Conservation (phyloP, 2,888 invertebrate genomes). For the Tetrapedia diversipes region DNA sequence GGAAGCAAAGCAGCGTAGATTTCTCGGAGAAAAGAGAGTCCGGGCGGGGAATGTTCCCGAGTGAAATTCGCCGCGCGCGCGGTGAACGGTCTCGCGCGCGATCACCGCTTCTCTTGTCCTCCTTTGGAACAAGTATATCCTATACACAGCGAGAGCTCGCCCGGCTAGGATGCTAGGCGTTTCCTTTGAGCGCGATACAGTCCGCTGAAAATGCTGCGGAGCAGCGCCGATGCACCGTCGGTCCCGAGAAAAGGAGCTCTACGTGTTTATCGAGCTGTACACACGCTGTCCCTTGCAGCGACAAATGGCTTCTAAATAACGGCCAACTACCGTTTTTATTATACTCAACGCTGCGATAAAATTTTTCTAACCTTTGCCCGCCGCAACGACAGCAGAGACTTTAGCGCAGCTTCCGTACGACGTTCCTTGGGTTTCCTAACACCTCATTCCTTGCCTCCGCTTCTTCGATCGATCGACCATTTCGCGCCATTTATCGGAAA, state of each 20-base stretch:
- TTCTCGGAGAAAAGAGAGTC: slow-evolving; percentile 46
- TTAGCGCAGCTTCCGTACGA: not conserved
- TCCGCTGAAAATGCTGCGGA: slow-evolving; percentile 1
- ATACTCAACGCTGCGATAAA: not conserved
- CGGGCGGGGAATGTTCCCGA: slow-evolving; percentile 16
- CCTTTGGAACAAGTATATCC: slow-evolving; percentile 51
- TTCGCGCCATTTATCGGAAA: slow-evolving; percentile 37
- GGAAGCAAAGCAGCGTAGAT: slow-evolving; percentile 44
- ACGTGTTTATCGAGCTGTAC: not conserved
- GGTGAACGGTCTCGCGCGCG: slow-evolving; percentile 62
- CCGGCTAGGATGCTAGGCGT: slow-evolving; percentile 15
- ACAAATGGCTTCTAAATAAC: not conserved
- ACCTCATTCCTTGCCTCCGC: slow-evolving; percentile 34
- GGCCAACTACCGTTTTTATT: no score
- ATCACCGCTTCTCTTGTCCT: slow-evolving; percentile 57
- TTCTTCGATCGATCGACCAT: slow-evolving; percentile 54
- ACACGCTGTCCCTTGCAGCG: not conserved
- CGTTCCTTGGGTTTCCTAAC: not conserved
- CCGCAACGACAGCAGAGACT: no score
- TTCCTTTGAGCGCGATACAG: slow-evolving; percentile 13
- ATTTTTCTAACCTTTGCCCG: not conserved
- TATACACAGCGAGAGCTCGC: slow-evolving; percentile 4
- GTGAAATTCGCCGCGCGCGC: slow-evolving; percentile 48
- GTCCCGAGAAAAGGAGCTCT: not conserved
- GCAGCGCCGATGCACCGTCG: not conserved